Base-by-base conservation (phyloP, 2,888 invertebrate genomes). In the Cheiracanthium punctorium region DNA sequence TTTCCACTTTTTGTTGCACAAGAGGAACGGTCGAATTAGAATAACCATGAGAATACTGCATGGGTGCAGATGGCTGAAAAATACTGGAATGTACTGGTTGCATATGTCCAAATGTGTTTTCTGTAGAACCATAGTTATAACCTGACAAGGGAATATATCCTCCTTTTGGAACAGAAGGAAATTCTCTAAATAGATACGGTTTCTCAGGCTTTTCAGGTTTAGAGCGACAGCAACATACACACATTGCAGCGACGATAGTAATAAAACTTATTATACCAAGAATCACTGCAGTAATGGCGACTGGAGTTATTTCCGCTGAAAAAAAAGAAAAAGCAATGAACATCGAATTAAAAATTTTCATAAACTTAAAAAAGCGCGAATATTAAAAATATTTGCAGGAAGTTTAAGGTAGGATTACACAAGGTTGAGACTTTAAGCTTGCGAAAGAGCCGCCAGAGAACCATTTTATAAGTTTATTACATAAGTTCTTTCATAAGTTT, bases 61-160 rank as follows among this genome's bases (percentile, higher is more conserved):
- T 69, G 1, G 81, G 74, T 2, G 73, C 73, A 12, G 80, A 73
- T 48, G 80, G 30, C 0, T 37, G n/a, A 29, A 14, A 17, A 1
- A 20, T 29, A 20, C 64, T 14, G 14, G 74, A 81, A 69, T 81
- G 48, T 28, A 74, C 52, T 48, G 81, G 81, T 52, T 81, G 74
- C 14, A 71, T 33, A 12, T 17, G 20, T 8, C 24, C 8, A 7
- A 43, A 10, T 30, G 48, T 52, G 8, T 48, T n/a, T 24, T 7
- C 8, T 14, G 65, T 37, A 7, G 81, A 12, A 48, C 81, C 74
- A 69, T 81, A 81, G 4, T 30, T 64, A 58, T 75, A 70, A 7
- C 82, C 82, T 14, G 77, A 72, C 12, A 82, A 28, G 12, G 82
- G 82, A 1, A 70, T 77, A 20, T 82, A 82, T 41, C 76, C 76